phyloP scores from a whole-genome alignment of 2,888 invertebrate genomes.

The Leptopilina drosophilae region DNA sequence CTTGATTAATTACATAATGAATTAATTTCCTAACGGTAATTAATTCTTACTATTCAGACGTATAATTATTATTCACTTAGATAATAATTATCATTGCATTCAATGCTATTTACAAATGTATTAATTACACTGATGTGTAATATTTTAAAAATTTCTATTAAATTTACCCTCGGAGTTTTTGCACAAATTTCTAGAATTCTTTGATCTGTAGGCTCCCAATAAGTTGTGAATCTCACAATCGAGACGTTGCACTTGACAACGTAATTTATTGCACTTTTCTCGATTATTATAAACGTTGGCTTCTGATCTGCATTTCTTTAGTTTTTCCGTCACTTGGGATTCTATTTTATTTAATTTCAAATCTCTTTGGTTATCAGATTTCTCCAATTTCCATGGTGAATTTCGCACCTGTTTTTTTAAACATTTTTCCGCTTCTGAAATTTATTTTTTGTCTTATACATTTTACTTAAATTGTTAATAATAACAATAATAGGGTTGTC shows the following conservation, averaged over 20 bases:
- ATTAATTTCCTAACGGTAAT: too few relatives aligned
- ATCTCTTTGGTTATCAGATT: slow-evolving; percentile 27
- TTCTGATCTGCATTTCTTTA: neutral
- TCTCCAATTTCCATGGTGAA: slow-evolving; percentile 48
- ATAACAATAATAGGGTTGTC: too few relatives aligned
- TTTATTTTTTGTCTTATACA: neutral
- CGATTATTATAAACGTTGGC: slow-evolving; percentile 34
- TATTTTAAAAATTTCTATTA: neutral
- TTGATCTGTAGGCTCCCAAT: slow-evolving; percentile 55
- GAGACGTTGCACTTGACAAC: slow-evolving; percentile 64
- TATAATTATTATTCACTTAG: too few relatives aligned
- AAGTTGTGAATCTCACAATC: slow-evolving; percentile 68
- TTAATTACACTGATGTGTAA: too few relatives aligned
- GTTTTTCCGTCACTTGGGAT: neutral
- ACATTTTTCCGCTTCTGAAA: slow-evolving; percentile 67
- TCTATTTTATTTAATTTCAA: neutral
- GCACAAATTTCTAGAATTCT: slow-evolving; percentile 19
- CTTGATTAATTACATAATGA: too few relatives aligned
- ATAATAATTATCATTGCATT: too few relatives aligned
- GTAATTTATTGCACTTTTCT: slow-evolving; percentile 36
- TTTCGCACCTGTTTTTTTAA: slow-evolving; percentile 59
- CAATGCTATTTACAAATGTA: too few relatives aligned
- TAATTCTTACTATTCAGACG: too few relatives aligned
- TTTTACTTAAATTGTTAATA: neutral
- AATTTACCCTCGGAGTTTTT: slow-evolving; percentile 24